A percentile compares a stretch with the other conserved stretches of the same genome.
Evolutionary conservation across 2,888 invertebrate species (phyloP).

Genomic region (Agriopis aurantiaria): DNA sequence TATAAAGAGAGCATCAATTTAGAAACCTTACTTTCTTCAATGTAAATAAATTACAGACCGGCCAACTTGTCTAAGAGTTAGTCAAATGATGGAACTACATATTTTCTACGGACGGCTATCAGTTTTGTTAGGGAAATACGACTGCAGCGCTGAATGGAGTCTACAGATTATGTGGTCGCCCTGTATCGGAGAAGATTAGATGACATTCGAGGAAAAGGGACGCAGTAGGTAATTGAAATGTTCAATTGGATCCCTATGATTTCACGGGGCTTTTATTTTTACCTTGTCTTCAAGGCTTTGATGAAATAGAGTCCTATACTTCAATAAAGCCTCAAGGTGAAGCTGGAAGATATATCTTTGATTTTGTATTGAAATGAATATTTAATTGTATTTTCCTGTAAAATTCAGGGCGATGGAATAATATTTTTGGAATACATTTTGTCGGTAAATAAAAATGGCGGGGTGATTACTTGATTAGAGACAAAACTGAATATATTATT

Average conservation of each 20-base stretch:
- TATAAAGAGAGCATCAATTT: neutral
- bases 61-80: neutral
- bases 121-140: neutral
- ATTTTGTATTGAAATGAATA: neutral
- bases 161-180: neutral
- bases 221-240: conserved; percentile 14
- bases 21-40: conserved; percentile 6
- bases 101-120: neutral
- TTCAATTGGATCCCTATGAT: conserved; percentile 15
- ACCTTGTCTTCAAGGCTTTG: conserved; percentile 2
- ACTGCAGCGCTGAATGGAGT: neutral
- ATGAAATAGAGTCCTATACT: too few relatives aligned
- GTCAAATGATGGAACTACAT: neutral
- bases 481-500: too few relatives aligned
- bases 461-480: too few relatives aligned
- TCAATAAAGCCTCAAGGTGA: neutral
- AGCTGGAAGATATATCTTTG: neutral
- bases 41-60: conserved; percentile 11
- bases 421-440: too few relatives aligned
- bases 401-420: too few relatives aligned
- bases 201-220: conserved; percentile 11
- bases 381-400: neutral
- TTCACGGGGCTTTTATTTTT: conserved; percentile 14
- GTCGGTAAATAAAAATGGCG: too few relatives aligned
- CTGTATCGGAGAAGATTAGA: conserved; percentile 14